phyloP scores from a whole-genome alignment of 53 echinoderm and acorn worm genomes.

The Temnopleurus reevesii region DNA sequence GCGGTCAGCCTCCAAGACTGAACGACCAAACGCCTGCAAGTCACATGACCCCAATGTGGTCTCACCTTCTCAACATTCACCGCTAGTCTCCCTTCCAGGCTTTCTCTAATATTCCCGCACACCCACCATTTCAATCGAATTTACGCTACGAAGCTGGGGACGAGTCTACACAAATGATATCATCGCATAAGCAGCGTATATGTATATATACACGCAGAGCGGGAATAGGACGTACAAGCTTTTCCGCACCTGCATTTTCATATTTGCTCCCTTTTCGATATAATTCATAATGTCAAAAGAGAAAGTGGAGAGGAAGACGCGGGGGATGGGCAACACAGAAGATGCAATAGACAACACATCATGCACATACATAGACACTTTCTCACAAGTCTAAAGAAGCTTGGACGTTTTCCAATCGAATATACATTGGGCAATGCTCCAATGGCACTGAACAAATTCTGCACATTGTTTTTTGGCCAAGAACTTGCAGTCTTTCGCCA shows the following conservation, averaged over 20 bases:
- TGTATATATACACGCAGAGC: conserved; percentile 31
- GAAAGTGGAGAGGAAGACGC: conserved; percentile 5
- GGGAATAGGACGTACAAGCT: conserved; percentile 37
- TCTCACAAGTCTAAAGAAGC: neutral
- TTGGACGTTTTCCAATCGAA: conserved; percentile 8
- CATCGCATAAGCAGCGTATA: conserved; percentile 7
- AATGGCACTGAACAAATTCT: conserved; percentile 14
- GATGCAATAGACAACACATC: neutral
- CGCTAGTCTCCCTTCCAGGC: neutral
- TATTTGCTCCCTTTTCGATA: conserved; percentile 57
- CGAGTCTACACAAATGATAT: neutral
- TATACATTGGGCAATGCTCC: conserved; percentile 11
- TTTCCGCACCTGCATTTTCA: conserved; percentile 52
- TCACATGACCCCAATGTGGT: conserved; percentile 20
- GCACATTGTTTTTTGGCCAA: conserved; percentile 35
- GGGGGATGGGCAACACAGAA: neutral
- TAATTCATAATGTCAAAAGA: conserved; percentile 59
- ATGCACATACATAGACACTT: neutral
- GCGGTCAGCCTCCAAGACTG: conserved; percentile 19
- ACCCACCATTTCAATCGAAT: neutral
- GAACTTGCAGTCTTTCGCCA: conserved; percentile 28
- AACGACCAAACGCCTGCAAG: neutral
- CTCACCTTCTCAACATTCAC: neutral
- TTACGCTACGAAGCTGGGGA: neutral
- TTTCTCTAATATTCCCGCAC: neutral